A percentile compares a stretch with the other conserved stretches of the same genome.
These are phyloP conservation scores for Pogonocherus hispidulus DNA, from an alignment of 2,888 invertebrate genomes.

Conservation along the genomic window DNA sequence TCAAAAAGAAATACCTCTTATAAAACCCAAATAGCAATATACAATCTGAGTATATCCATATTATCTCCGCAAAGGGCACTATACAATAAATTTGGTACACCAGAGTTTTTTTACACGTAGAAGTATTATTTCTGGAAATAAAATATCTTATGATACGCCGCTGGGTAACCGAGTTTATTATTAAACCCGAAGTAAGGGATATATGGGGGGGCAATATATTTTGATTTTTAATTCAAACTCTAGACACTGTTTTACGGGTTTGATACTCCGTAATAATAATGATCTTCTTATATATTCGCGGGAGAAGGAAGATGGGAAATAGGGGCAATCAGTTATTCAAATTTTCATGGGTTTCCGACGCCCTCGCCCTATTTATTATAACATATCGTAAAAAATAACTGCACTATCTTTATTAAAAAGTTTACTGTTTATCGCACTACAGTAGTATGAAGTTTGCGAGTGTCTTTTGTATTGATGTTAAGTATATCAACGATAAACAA, in stretches of 20 bases:
- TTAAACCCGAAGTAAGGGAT: conserved; percentile 60
- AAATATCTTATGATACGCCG: conserved; percentile 25
- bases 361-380: conserved; percentile 55
- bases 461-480: too few relatives aligned
- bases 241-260: conserved; percentile 64
- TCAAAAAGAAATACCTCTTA: too few relatives aligned
- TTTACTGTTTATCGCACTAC: conserved; percentile 39
- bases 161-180: conserved; percentile 46
- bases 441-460: conserved; percentile 5
- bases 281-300: conserved; percentile 62
- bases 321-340: conserved; percentile 61
- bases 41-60: too few relatives aligned
- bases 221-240: conserved; percentile 68
- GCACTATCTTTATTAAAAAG: conserved; percentile 46
- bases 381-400: conserved; percentile 51
- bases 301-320: conserved; percentile 60
- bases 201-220: conserved; percentile 67
- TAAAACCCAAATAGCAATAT: too few relatives aligned
- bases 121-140: neutral
- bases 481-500: too few relatives aligned
- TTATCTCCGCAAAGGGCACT: too few relatives aligned
- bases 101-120: too few relatives aligned
- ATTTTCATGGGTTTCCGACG: conserved; percentile 53
- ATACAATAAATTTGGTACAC: too few relatives aligned
- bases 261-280: conserved; percentile 65